A percentile compares a stretch with the other conserved stretches of the same genome.
These are phyloP conservation scores for Cyclophora albipunctata DNA, from an alignment of 2,888 invertebrate species.

Conservation along the genomic window DNA sequence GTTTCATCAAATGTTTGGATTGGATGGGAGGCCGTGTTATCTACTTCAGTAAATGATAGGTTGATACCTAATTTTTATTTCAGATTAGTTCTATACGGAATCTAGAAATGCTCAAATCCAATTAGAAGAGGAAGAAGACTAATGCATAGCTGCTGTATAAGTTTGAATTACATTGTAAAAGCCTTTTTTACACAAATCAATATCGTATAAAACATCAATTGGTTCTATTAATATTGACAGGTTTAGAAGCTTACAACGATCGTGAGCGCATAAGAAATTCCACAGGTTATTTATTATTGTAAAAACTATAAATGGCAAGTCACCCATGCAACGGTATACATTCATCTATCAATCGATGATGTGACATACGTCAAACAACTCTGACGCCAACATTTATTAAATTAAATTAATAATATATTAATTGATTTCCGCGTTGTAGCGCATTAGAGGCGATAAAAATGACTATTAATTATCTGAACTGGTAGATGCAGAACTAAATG, in stretches of 20 bases:
- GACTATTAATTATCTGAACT: background rate
- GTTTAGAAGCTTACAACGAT: constrained; percentile 7
- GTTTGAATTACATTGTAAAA: no score
- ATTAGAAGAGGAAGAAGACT: no score
- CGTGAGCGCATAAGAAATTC: constrained; percentile 22
- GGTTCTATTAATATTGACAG: constrained; percentile 17
- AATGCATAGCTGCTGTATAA: no score
- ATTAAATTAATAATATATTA: constrained; percentile 30
- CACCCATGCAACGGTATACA: constrained; percentile 44
- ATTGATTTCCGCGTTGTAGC: constrained; percentile 30
- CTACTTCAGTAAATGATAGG: no score
- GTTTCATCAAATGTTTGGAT: no score
- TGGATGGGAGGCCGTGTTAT: no score
- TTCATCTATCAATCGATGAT: constrained; percentile 48
- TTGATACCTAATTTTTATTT: no score
- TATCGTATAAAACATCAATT: constrained; percentile 13
- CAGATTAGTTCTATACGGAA: no score
- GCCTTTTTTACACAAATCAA: constrained; percentile 3
- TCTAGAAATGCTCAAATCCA: no score
- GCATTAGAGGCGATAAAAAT: constrained; percentile 10
- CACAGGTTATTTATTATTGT: constrained; percentile 29
- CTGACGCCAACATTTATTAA: constrained; percentile 39
- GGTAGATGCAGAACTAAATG: no score
- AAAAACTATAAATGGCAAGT: constrained; percentile 45
- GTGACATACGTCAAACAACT: constrained; percentile 42